Percentiles rank a stretch among this genome's conserved stretches.
Conservation (phyloP, 2,888 invertebrate genomes). For the Drosophila quinaria region DNA sequence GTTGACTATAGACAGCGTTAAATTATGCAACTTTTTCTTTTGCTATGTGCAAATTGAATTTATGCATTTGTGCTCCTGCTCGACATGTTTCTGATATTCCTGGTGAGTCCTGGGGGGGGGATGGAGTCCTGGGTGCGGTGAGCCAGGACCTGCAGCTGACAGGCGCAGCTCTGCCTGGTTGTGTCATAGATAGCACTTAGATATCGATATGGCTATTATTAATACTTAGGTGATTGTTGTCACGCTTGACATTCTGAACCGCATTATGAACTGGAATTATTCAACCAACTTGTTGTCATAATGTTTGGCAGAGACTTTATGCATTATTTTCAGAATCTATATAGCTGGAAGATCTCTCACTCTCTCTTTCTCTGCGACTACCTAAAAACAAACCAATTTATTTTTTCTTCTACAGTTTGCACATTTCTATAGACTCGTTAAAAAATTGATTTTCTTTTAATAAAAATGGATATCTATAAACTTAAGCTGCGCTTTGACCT, state of each 20-base stretch:
- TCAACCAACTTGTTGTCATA: no score
- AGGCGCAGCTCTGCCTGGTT: slow-evolving; percentile 3
- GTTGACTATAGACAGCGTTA: slow-evolving; percentile 65
- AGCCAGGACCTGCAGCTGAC: slow-evolving; percentile 28
- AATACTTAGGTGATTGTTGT: background rate
- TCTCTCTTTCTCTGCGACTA: background rate
- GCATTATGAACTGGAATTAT: no score
- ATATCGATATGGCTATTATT: slow-evolving; percentile 3
- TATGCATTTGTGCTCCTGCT: slow-evolving; percentile 65
- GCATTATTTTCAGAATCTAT: no score
- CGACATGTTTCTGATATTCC: slow-evolving; percentile 20
- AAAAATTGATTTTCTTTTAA: background rate
- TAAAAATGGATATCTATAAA: background rate
- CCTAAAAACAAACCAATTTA: background rate
- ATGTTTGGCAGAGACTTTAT: no score
- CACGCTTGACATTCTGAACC: no score
- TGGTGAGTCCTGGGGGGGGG: background rate
- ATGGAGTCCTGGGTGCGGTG: background rate
- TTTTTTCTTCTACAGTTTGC: background rate
- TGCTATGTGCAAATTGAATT: slow-evolving; percentile 69
- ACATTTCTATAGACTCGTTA: background rate
- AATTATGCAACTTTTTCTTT: slow-evolving; percentile 67
- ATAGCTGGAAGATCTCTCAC: background rate
- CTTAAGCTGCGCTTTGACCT: background rate
- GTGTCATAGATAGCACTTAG: background rate